Percentiles rank a stretch among this genome's conserved stretches.
phyloP scores from a whole-genome alignment of 2,113 vertebrate species.

The Grantiella picta region DNA sequence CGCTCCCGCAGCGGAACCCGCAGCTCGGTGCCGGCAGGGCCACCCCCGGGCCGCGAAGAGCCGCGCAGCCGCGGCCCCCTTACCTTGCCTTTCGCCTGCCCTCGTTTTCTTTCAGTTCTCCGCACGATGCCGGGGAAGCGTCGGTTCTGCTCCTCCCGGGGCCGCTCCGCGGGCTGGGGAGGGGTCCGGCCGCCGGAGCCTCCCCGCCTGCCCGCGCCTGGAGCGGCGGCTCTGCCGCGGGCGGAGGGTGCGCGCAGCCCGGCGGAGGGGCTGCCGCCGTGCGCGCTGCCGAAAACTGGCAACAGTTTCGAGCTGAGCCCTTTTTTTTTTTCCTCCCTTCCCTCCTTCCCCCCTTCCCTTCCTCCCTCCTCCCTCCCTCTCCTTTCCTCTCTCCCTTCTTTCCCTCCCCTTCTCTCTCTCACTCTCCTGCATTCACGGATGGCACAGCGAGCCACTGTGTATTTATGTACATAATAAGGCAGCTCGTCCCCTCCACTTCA shows the following conservation, averaged over 20 bases:
- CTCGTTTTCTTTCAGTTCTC: neutral
- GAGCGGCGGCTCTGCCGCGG: neutral
- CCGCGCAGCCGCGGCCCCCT: neutral
- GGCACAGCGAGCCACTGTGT: slow-evolving; percentile 71
- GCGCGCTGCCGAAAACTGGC: slow-evolving; percentile 50
- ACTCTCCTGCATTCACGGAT: slow-evolving; percentile 58
- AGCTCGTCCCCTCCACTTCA: slow-evolving; percentile 76
- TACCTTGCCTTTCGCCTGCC: neutral
- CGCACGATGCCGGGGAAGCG: neutral
- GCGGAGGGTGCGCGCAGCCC: neutral
- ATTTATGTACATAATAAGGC: slow-evolving; percentile 78
- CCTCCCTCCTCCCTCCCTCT: slow-evolving; percentile 33
- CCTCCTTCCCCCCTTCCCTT: neutral
- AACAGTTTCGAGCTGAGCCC: slow-evolving; percentile 24
- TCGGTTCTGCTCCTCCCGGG: neutral
- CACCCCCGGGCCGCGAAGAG: neutral
- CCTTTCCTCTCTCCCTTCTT: slow-evolving; percentile 42
- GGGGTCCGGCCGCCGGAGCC: neutral
- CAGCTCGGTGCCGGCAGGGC: neutral
- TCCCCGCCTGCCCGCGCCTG: neutral
- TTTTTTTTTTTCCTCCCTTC: neutral
- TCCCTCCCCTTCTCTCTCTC: slow-evolving; percentile 36
- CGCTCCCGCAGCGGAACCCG: neutral
- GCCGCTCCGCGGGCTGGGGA: neutral
- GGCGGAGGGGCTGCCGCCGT: slow-evolving; percentile 19